Percentiles rank a stretch among this genome's conserved stretches.
Conservation (phyloP, 2,797 vertebrate genomes). For the Cyprinodon diabolis region DNA sequence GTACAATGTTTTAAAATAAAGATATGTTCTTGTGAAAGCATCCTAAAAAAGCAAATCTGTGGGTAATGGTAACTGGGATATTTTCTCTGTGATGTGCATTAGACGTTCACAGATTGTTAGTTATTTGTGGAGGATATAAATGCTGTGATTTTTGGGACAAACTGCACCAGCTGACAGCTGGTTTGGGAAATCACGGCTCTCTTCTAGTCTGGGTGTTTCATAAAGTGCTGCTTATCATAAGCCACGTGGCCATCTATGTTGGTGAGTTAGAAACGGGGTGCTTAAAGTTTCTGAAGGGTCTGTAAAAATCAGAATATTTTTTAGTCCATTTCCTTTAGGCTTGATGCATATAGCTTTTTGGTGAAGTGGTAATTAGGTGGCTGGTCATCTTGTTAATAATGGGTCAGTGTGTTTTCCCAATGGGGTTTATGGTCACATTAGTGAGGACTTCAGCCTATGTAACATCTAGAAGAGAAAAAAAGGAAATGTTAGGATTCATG, state of each 20-base stretch:
- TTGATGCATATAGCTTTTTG: background rate
- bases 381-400: conserved; percentile 34
- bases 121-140: conserved; percentile 18
- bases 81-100: conserved; percentile 18
- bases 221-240: conserved; percentile 6
- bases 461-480: conserved; percentile 23
- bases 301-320: background rate
- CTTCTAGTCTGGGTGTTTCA: conserved; percentile 16
- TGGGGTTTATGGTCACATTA: conserved; percentile 24
- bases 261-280: background rate
- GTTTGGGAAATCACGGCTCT: conserved; percentile 23
- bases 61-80: conserved; percentile 4
- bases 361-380: background rate
- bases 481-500: background rate
- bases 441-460: conserved; percentile 19
- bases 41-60: background rate
- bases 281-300: background rate
- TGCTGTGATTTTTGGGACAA: conserved; percentile 14
- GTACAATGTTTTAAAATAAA: background rate
- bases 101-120: conserved; percentile 16
- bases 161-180: conserved; percentile 24
- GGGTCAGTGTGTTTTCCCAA: conserved; percentile 23
- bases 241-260: conserved; percentile 1
- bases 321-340: background rate
- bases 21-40: background rate